These are phyloP conservation scores for Cydia pomonella DNA, from an alignment of 1,140 invertebrate genomes.

Conservation along the genomic window DNA sequence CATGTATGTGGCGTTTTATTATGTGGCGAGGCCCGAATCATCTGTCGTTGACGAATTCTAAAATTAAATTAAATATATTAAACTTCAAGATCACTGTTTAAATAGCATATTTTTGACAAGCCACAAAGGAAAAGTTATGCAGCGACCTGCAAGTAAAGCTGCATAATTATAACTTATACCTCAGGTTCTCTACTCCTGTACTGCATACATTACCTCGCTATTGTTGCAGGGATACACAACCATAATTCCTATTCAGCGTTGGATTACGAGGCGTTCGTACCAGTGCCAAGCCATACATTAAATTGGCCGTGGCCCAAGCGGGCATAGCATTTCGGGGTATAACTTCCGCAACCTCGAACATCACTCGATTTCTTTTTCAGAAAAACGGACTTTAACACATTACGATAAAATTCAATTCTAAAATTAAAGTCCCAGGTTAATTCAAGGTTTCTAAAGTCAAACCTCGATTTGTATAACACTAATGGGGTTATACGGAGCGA, in stretches of 20 bases:
- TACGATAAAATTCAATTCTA: not conserved
- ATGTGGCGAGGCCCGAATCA: too few relatives aligned
- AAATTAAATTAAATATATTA: too few relatives aligned
- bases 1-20: too few relatives aligned
- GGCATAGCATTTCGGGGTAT: conserved; percentile 44
- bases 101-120: too few relatives aligned
- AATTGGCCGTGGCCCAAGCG: conserved; percentile 68
- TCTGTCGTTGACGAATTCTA: too few relatives aligned
- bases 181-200: conserved; percentile 8
- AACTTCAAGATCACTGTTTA: too few relatives aligned
- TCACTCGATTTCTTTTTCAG: not conserved
- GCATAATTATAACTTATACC: conserved; percentile 20
- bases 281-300: conserved; percentile 73
- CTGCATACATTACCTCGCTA: conserved; percentile 31
- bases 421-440: not conserved
- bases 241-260: conserved; percentile 67
- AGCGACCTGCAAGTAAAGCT: not conserved
- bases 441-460: not conserved
- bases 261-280: conserved; percentile 55
- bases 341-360: not conserved
- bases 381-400: not conserved
- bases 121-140: not conserved
- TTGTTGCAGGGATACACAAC: conserved; percentile 39
- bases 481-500: conserved; percentile 62
- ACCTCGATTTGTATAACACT: conserved; percentile 54